Evolutionary conservation across 2,113 vertebrate species (phyloP).

Genomic region (Phrynocephalus versicolor): DNA sequence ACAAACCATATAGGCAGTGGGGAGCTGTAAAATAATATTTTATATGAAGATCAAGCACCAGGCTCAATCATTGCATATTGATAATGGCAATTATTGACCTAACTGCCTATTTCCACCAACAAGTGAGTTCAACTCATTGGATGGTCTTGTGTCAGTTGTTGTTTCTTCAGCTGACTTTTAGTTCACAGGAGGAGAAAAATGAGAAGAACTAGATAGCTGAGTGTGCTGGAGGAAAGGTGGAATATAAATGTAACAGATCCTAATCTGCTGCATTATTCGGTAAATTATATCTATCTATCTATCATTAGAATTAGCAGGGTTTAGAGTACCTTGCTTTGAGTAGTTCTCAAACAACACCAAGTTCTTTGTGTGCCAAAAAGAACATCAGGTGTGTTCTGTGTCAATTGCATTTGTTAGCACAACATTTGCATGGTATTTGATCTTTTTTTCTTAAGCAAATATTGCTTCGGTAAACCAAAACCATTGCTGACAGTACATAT

Average conservation of each 20-base stretch:
- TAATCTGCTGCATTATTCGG: too few relatives aligned
- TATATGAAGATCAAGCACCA: too few relatives aligned
- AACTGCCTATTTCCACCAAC: conserved; percentile 43
- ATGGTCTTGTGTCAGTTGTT: too few relatives aligned
- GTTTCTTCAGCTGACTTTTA: too few relatives aligned
- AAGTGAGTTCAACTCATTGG: too few relatives aligned
- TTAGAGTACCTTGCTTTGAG: background rate
- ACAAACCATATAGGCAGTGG: too few relatives aligned
- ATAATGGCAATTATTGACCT: conserved; percentile 36
- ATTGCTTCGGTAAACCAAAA: background rate
- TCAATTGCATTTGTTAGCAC: background rate
- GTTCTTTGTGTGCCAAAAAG: background rate
- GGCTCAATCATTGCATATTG: background rate
- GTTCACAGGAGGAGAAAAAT: too few relatives aligned
- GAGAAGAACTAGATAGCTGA: too few relatives aligned
- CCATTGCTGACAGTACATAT: background rate
- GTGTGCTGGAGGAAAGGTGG: too few relatives aligned
- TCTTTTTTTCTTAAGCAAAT: background rate
- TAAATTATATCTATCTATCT: background rate
- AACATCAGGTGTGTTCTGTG: background rate
- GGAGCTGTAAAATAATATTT: too few relatives aligned
- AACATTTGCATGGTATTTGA: background rate
- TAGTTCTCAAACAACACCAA: background rate
- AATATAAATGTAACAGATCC: background rate
- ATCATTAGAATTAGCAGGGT: background rate